Evolutionary conservation across 2,797 vertebrate genomes (phyloP).

Genomic region (Thripadectes ignobilis): DNA sequence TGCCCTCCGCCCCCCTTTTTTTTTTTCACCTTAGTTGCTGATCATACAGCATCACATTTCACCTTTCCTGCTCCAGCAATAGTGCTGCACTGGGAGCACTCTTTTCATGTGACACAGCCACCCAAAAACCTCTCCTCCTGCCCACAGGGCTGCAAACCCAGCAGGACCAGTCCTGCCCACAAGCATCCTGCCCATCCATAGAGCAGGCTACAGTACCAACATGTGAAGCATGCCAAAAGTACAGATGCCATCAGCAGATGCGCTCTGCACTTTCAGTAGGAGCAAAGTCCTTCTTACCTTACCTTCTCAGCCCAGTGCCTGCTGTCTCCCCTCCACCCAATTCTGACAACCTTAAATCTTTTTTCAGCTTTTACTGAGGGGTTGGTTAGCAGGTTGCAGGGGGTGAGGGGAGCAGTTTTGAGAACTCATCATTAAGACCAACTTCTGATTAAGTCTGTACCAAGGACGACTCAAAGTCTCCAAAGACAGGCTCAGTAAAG

Average conservation of each 20-base stretch:
- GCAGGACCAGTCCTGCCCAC: neutral
- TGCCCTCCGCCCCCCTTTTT: accelerated
- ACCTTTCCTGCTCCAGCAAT: neutral
- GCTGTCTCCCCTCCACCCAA: neutral
- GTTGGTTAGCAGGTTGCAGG: neutral
- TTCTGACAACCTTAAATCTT: neutral
- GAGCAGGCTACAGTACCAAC: neutral
- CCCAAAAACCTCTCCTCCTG: neutral
- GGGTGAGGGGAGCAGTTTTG: accelerated
- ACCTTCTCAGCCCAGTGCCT: neutral
- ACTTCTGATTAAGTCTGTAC: neutral
- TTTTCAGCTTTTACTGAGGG: neutral
- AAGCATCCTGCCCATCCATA: neutral
- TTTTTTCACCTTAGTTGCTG: neutral
- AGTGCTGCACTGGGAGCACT: neutral
- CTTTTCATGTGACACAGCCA: neutral
- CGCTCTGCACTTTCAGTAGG: neutral
- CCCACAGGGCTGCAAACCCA: neutral
- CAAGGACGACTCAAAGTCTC: neutral
- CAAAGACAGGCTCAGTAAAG: neutral
- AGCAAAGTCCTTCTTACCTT: neutral
- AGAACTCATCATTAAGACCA: neutral
- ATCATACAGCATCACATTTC: neutral
- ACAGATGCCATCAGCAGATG: accelerated
- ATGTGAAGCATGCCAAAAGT: accelerated